Conservation (phyloP, 2,113 vertebrate genomes). For the Indri indri region DNA sequence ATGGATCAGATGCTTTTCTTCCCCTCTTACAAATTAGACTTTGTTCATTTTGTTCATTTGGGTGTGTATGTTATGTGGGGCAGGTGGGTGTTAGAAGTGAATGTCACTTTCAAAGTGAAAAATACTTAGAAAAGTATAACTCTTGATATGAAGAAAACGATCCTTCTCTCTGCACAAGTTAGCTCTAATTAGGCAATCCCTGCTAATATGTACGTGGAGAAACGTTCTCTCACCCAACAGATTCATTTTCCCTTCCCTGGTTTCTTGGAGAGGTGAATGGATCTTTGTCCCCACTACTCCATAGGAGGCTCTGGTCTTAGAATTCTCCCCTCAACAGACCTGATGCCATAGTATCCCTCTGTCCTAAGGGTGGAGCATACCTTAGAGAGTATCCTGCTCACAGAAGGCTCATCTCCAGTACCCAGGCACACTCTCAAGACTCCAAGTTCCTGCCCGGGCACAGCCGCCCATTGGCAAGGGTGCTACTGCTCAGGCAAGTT, state of each 20-base stretch:
- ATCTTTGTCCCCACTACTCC: not conserved
- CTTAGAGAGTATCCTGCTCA: not conserved
- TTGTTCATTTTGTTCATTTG: conserved; percentile 60
- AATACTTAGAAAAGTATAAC: conserved; percentile 25
- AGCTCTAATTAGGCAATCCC: not conserved
- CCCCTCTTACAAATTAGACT: conserved; percentile 43
- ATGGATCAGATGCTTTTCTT: conserved; percentile 44
- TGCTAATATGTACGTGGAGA: not conserved
- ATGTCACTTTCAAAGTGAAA: conserved; percentile 33
- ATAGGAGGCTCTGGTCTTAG: not conserved
- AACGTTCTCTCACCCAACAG: not conserved
- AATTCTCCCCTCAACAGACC: not conserved
- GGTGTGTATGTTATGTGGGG: not conserved
- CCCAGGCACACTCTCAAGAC: not conserved
- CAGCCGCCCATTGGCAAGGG: not conserved
- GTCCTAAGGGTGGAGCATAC: not conserved
- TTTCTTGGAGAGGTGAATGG: not conserved
- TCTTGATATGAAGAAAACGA: not conserved
- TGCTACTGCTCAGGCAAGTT: not conserved
- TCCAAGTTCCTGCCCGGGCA: not conserved
- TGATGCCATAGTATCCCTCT: not conserved
- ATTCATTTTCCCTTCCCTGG: not conserved
- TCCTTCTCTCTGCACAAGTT: not conserved
- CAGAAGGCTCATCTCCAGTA: not conserved
- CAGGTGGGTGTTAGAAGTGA: conserved; percentile 5